Conservation (phyloP, 2,888 invertebrate species). For the Ditula angustiorana region DNA sequence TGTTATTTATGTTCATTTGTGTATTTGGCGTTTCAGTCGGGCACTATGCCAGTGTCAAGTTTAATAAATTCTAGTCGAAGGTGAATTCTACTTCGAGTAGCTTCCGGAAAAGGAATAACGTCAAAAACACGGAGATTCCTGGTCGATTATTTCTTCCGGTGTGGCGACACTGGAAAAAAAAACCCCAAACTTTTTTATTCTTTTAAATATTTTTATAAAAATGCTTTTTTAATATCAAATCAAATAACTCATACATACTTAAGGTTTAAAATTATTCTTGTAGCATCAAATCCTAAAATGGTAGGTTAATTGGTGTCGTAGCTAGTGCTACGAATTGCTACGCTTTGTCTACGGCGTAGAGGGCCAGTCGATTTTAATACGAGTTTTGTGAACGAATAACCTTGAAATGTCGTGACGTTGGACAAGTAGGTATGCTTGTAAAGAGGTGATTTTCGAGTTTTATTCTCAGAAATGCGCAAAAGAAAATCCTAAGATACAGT, state of each 20-base stretch:
- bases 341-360: constrained; percentile 1
- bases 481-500: too few relatives aligned
- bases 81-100: not conserved
- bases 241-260: too few relatives aligned
- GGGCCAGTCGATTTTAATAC: not conserved
- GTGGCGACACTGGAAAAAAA: not conserved
- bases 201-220: not conserved
- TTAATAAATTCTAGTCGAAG: not conserved
- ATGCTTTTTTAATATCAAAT: not conserved
- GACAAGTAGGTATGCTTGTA: not conserved
- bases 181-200: too few relatives aligned
- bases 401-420: not conserved
- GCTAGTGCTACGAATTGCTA: constrained; percentile 1
- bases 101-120: not conserved
- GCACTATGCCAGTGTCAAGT: constrained; percentile 12
- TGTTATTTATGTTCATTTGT: not conserved
- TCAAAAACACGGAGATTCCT: not conserved
- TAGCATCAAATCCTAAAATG: not conserved
- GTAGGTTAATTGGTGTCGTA: not conserved
- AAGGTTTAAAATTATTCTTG: not conserved
- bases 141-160: not conserved
- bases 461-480: not conserved
- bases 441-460: not conserved
- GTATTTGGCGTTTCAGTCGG: not conserved
- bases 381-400: not conserved